These are phyloP conservation scores for Corythaixoides concolor DNA, from an alignment of 2,113 vertebrate species.

Conservation along the genomic window DNA sequence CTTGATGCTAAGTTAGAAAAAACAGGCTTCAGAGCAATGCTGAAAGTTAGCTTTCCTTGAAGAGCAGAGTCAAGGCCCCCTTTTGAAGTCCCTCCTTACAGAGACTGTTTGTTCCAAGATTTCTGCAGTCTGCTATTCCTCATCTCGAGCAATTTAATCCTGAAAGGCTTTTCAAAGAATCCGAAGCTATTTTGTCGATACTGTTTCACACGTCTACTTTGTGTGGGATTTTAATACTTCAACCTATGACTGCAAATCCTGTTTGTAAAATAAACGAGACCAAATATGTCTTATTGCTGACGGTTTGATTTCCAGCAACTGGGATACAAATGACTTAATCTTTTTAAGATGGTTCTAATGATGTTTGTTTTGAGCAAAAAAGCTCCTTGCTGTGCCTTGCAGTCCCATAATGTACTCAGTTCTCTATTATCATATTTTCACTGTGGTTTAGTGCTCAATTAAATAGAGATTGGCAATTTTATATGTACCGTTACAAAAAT, in stretches of 20 bases:
- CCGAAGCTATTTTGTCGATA: not conserved
- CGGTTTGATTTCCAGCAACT: not conserved
- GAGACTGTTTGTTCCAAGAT: not conserved
- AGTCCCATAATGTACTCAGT: not conserved
- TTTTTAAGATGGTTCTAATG: not conserved
- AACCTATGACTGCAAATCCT: not conserved
- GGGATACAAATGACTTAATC: not conserved
- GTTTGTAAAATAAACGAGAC: not conserved
- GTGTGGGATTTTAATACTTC: constrained; percentile 12
- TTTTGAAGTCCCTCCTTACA: not conserved
- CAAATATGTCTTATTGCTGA: not conserved
- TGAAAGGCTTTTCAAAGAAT: not conserved
- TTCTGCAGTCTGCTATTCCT: not conserved
- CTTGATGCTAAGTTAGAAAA: not conserved
- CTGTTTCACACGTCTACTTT: not conserved
- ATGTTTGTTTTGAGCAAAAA: not conserved
- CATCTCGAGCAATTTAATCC: not conserved
- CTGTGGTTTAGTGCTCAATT: not conserved
- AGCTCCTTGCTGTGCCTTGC: not conserved
- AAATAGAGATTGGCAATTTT: not conserved
- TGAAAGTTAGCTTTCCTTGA: not conserved
- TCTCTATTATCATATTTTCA: not conserved
- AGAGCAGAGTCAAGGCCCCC: not conserved
- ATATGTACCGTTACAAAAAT: not conserved
- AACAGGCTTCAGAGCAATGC: not conserved